Base-by-base conservation (phyloP, 92 coral and sea anemone species). In the Muricea muricata region DNA sequence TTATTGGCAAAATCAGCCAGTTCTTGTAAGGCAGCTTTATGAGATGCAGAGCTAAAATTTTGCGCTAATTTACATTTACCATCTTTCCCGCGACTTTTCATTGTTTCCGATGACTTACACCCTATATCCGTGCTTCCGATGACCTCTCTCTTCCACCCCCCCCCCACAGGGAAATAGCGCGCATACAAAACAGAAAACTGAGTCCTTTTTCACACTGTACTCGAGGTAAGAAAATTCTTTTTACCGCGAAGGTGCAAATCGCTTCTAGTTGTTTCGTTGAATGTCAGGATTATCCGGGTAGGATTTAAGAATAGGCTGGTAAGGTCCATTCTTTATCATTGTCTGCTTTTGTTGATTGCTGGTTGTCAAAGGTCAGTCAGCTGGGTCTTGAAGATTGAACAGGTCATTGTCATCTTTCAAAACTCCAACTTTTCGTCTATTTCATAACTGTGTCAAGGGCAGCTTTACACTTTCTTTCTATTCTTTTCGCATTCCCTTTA, bases 121-220 rank as follows among this genome's bases (percentile, higher is more conserved):
- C 80, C 18, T 46, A 10, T 5, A 75, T 29, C 65, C 80, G 50
- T 20, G 80, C 80, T 15, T 50, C 25, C 25, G 29, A 29, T 11
- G 52, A 7, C 39, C 28, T 75, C 28, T 75, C 80, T 50, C 80
- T 50, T 41, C 80, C 80, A 21, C 30, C 31, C n/a, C n/a, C n/a
- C n/a, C n/a, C 25, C 80, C 80, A 50, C 65, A 23, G 32, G 80
- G 80, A 50, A 75, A 75, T 26, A 75, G 13, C 0, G 63, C 47
- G 55, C 80, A 75, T n/a, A 75, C 78, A 75, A 75, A 75, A 47
- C 80, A 75, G 65, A n/a, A 48, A 41, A 42, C 80, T n/a, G 52
- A 20, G 46, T 75, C 78, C 29, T 8, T 26, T 45, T 72, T 72
- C 55, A 41, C 34, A 52, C 80, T 47, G 39, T 75, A 75, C 55